Conservation (phyloP, 92 coral and sea anemone genomes). For the Phenganax marumi region DNA sequence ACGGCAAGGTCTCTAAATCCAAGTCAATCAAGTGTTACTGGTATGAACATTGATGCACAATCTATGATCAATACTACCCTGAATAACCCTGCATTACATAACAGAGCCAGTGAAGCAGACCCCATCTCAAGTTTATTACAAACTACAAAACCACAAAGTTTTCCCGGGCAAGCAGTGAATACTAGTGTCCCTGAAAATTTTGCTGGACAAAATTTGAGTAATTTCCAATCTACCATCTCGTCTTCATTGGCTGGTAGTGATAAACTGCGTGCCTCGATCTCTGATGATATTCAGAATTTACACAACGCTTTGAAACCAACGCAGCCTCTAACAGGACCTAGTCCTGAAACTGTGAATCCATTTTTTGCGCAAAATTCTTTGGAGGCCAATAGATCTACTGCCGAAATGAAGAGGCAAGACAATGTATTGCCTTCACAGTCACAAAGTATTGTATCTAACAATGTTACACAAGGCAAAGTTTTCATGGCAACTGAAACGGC, state of each 20-base stretch:
- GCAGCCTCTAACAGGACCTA: background rate
- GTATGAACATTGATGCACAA: background rate
- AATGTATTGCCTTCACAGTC: background rate
- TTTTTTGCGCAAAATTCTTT: slow-evolving; percentile 8
- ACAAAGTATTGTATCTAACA: background rate
- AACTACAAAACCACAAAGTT: background rate
- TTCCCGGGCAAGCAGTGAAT: background rate
- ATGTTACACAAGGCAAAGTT: background rate
- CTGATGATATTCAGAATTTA: background rate
- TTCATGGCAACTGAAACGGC: background rate
- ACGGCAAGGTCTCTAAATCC: background rate
- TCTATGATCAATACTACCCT: background rate
- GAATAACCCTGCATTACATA: background rate
- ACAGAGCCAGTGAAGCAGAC: background rate
- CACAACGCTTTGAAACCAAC: background rate
- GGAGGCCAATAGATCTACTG: background rate
- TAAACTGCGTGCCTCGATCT: background rate
- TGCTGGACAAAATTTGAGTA: background rate
- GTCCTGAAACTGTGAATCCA: background rate
- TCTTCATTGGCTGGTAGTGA: background rate
- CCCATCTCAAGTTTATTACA: background rate
- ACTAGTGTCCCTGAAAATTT: background rate
- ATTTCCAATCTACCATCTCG: background rate
- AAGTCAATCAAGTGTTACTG: background rate
- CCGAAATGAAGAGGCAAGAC: background rate